These are phyloP conservation scores for Erethizon dorsatum DNA, from an alignment of 2,797 vertebrate species.

Conservation along the genomic window DNA sequence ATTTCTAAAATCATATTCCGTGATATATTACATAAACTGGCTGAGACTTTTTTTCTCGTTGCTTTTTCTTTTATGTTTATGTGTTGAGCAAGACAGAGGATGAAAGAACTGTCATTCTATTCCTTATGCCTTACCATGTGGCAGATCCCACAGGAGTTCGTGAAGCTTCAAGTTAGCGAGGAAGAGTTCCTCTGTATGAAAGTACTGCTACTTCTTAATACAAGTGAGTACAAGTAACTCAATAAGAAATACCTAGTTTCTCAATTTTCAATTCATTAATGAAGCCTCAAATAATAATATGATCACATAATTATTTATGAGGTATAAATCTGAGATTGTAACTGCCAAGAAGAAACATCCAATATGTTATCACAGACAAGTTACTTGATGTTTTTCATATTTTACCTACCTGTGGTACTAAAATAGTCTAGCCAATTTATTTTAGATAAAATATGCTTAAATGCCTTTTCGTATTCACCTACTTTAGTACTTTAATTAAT, in stretches of 20 bases:
- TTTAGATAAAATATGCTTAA: conserved; percentile 12
- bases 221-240: conserved; percentile 90
- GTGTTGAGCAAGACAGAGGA: conserved; percentile 93
- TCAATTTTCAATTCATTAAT: background rate
- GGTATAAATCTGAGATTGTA: conserved; percentile 3
- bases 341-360: background rate
- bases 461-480: background rate
- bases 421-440: background rate
- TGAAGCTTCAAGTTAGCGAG: conserved; percentile 95
- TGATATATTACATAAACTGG: background rate
- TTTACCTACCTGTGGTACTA: background rate
- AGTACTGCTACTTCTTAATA: conserved; percentile 97
- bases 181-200: conserved; percentile 99
- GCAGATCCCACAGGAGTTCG: conserved; percentile 97
- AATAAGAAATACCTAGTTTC: background rate
- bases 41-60: conserved; percentile 39
- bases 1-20: background rate
- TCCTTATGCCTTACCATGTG: conserved; percentile 97
- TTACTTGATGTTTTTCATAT: background rate
- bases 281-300: conserved; percentile 10
- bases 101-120: conserved; percentile 97
- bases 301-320: background rate
- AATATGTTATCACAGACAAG: background rate
- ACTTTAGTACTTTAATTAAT: background rate
- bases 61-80: conserved; percentile 62